A percentile compares a stretch with the other conserved stretches of the same genome.
These are phyloP conservation scores for Dendroctonus ponderosae DNA, from an alignment of 1,140 invertebrate species.

Conservation along the genomic window DNA sequence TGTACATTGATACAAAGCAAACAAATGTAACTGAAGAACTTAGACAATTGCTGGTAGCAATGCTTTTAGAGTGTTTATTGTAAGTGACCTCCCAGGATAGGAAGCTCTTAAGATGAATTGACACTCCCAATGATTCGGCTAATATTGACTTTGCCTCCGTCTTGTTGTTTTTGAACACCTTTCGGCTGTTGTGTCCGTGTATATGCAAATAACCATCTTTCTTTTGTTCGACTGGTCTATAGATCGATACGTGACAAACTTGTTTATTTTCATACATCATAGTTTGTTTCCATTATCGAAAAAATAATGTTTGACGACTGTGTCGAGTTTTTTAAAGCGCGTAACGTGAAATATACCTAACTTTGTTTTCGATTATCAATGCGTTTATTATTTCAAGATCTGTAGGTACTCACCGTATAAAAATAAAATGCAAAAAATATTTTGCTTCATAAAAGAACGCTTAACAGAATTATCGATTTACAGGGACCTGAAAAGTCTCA, in stretches of 20 bases:
- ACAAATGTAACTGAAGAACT: constrained; percentile 31
- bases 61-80: constrained; percentile 33
- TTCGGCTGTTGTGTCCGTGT: constrained; percentile 30
- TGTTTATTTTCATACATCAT: constrained; percentile 25
- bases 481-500: constrained; percentile 6
- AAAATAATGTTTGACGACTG: too few relatives aligned
- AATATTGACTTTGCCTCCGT: constrained; percentile 29
- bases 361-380: too few relatives aligned
- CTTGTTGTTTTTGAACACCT: constrained; percentile 33
- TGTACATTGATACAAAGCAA: constrained; percentile 29
- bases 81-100: constrained; percentile 33
- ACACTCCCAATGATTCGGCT: constrained; percentile 28
- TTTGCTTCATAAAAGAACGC: too few relatives aligned
- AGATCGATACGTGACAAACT: constrained; percentile 20
- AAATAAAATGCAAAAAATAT: too few relatives aligned
- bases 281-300: not conserved
- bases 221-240: constrained; percentile 11
- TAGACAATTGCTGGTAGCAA: constrained; percentile 26
- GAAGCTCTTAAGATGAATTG: constrained; percentile 24
- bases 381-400: too few relatives aligned
- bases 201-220: constrained; percentile 31
- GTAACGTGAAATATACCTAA: too few relatives aligned
- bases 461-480: constrained; percentile 1
- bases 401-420: too few relatives aligned
- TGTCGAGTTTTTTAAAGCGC: too few relatives aligned